Evolutionary conservation across 1,140 invertebrate species (phyloP).

Genomic region (Asobara japonica): DNA sequence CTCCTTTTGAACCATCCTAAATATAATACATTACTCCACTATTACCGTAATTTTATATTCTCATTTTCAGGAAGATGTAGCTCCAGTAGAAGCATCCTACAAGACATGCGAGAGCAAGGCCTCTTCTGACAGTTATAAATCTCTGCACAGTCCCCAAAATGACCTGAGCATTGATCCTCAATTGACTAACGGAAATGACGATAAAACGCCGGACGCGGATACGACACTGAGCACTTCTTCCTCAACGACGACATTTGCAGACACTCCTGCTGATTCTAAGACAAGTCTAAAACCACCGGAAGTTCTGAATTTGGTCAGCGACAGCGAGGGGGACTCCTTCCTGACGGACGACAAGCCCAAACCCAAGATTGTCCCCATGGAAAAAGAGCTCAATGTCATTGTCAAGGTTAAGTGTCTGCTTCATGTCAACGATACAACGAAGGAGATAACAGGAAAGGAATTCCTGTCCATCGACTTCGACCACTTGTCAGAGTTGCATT

Average conservation of each 20-base stretch:
- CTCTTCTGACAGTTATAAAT: conserved; percentile 43
- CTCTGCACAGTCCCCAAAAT: conserved; percentile 24
- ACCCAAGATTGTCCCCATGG: conserved; percentile 43
- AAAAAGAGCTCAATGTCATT: conserved; percentile 52
- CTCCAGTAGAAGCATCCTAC: conserved; percentile 39
- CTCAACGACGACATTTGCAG: neutral
- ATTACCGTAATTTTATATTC: no score
- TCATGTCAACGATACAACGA: conserved; percentile 54
- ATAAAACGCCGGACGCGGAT: conserved; percentile 12
- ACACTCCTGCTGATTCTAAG: neutral
- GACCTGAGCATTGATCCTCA: conserved; percentile 25
- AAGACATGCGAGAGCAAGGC: conserved; percentile 41
- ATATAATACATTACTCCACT: no score
- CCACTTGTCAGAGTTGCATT: neutral
- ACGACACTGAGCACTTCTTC: neutral
- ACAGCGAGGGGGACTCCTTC: conserved; percentile 46
- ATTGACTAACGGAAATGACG: conserved; percentile 40
- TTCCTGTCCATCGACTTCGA: conserved; percentile 50
- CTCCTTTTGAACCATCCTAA: no score
- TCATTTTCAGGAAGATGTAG: conserved; percentile 42
- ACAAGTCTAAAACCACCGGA: conserved; percentile 30
- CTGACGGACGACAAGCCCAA: conserved; percentile 40
- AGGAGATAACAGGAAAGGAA: conserved; percentile 54
- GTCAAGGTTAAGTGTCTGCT: conserved; percentile 55
- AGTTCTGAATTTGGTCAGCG: conserved; percentile 43